A percentile compares a stretch with the other conserved stretches of the same genome.
Evolutionary conservation across 2,797 vertebrate genomes (phyloP).

Genomic region (Hyperoplus lanceolatus): DNA sequence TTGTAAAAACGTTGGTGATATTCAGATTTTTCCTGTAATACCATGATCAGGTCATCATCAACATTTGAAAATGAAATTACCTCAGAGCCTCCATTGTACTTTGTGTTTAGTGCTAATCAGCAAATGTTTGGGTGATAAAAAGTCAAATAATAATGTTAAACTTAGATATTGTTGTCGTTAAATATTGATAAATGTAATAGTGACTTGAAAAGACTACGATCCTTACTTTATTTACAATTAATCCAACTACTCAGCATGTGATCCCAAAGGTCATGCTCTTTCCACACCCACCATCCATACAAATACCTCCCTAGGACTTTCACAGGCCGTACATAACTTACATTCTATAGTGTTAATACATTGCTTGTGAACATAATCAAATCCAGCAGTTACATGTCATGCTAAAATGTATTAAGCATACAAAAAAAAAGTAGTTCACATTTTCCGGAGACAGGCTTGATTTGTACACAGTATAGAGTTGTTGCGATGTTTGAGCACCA

Average conservation of each 20-base stretch:
- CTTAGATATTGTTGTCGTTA: not conserved
- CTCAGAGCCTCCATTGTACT: too few species aligned
- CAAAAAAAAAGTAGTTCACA: not conserved
- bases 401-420: not conserved
- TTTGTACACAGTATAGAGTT: slow-evolving; percentile 3
- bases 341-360: not conserved
- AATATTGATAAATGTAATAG: slow-evolving; percentile 10
- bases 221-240: not conserved
- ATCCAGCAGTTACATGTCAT: not conserved
- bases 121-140: too few species aligned
- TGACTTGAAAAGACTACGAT: not conserved
- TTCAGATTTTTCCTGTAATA: not conserved
- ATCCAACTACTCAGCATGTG: not conserved
- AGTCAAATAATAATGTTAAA: too few species aligned
- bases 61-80: too few species aligned
- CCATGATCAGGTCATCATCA: not conserved
- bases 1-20: not conserved
- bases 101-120: too few species aligned
- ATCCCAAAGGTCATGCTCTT: not conserved
- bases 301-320: not conserved
- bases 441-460: not conserved
- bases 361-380: slow-evolving; percentile 5
- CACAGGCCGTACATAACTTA: too few species aligned
- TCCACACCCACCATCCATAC: not conserved
- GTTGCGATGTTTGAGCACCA: slow-evolving; percentile 21